Conservation (phyloP, 2,888 invertebrate genomes). For the Caenorhabditis uteleia region DNA sequence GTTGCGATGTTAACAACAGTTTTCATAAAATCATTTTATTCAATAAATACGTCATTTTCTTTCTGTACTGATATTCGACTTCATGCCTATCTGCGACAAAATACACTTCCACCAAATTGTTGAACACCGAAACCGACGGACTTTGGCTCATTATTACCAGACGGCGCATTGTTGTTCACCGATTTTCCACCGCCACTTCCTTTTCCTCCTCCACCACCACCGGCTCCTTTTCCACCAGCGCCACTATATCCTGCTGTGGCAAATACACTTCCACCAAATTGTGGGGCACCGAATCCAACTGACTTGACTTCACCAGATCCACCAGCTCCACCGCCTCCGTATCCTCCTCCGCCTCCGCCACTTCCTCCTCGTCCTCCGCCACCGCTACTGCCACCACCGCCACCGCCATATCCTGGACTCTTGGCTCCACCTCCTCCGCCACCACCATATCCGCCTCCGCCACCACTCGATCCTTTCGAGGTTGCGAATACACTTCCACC, state of each 20-base stretch:
- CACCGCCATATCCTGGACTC: conserved; percentile 8
- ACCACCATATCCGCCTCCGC: conserved; percentile 9
- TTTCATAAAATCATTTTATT: too few relatives aligned
- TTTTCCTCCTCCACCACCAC: not conserved
- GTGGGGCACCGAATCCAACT: conserved; percentile 13
- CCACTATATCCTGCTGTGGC: not conserved
- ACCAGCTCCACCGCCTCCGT: conserved; percentile 4
- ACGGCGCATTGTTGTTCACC: too few relatives aligned
- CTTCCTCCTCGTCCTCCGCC: conserved; percentile 5
- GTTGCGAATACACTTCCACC: conserved; percentile 20
- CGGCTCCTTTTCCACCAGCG: not conserved
- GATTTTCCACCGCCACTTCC: too few relatives aligned
- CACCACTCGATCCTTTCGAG: conserved; percentile 5
- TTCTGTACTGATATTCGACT: too few relatives aligned
- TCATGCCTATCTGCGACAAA: too few relatives aligned
- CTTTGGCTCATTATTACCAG: too few relatives aligned
- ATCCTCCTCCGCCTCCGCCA: conserved; percentile 1
- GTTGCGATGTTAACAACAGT: too few relatives aligned
- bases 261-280: conserved; percentile 17
- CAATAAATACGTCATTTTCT: too few relatives aligned
- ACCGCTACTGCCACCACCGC: not conserved
- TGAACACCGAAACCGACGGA: too few relatives aligned
- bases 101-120: too few relatives aligned
- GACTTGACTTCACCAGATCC: conserved; percentile 15
- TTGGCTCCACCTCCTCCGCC: conserved; percentile 9